These are phyloP conservation scores for Distichodus sexfasciatus DNA, from an alignment of 2,797 vertebrate genomes.

Conservation along the genomic window DNA sequence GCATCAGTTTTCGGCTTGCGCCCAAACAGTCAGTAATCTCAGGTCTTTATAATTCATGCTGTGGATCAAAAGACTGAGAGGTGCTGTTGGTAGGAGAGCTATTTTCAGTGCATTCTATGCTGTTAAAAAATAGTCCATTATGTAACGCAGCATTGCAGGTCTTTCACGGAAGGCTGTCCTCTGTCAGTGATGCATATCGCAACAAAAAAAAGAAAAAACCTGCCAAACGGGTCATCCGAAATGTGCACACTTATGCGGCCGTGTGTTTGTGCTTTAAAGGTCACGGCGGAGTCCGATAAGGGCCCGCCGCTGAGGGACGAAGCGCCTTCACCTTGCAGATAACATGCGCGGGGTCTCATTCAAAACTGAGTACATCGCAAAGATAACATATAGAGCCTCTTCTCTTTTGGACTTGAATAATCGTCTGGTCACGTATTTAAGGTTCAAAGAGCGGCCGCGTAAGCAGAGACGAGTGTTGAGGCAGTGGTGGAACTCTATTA, in stretches of 20 bases:
- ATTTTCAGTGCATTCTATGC: not conserved
- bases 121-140: not conserved
- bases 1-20: not conserved
- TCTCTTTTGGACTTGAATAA: not conserved
- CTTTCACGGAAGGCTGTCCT: not conserved
- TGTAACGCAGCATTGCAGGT: not conserved
- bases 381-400: not conserved
- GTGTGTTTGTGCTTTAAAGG: conserved; percentile 11
- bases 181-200: not conserved
- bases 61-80: not conserved
- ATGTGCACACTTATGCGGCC: not conserved
- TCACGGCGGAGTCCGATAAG: not conserved
- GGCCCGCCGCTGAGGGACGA: not conserved
- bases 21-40: not conserved
- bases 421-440: not conserved
- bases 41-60: not conserved
- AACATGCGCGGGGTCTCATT: not conserved
- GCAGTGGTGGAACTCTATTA: too few relatives aligned
- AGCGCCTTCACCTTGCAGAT: not conserved
- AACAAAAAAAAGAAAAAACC: too few relatives aligned
- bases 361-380: not conserved
- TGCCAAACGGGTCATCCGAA: not conserved
- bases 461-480: not conserved
- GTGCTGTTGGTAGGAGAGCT: not conserved
- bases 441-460: not conserved